Conservation (phyloP, 2,113 vertebrate genomes). For the Spermophilus dauricus region DNA sequence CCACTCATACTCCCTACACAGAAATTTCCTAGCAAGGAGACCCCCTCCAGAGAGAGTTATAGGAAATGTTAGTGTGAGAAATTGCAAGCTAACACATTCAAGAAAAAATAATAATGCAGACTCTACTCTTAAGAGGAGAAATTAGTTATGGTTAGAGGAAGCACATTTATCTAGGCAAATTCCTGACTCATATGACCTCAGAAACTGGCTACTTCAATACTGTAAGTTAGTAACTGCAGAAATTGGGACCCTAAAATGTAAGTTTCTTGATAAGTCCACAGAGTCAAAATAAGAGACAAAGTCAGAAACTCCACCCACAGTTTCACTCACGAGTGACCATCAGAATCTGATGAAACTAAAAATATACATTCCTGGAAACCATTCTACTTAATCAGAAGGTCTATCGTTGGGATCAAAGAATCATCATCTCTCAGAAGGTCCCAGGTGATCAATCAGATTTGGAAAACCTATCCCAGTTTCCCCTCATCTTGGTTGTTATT, state of each 20-base stretch:
- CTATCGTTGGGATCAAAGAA: not conserved
- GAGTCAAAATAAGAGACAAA: not conserved
- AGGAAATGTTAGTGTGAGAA: not conserved
- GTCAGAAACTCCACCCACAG: not conserved
- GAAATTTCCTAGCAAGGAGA: slow-evolving; percentile 20
- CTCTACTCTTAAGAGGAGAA: not conserved
- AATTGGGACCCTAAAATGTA: not conserved
- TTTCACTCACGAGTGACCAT: not conserved
- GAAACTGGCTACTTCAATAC: not conserved
- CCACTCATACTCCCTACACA: not conserved
- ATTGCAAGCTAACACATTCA: not conserved
- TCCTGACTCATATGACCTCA: not conserved
- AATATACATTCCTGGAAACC: not conserved
- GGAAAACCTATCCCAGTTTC: not conserved
- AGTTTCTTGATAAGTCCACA: not conserved
- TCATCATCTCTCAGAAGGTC: not conserved
- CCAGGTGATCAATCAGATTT: not conserved
- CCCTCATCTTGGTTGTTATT: not conserved
- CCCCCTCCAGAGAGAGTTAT: not conserved
- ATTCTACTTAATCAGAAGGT: not conserved
- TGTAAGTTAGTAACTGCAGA: slow-evolving; percentile 34
- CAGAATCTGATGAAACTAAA: not conserved
- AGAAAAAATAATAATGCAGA: not conserved
- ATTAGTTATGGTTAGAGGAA: not conserved
- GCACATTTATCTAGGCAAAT: not conserved